Evolutionary conservation across 53 echinoderm and acorn worm species (phyloP), one percentile per base, ranked within the genome.

Genomic region (Paracentrotus lividus): DNA sequence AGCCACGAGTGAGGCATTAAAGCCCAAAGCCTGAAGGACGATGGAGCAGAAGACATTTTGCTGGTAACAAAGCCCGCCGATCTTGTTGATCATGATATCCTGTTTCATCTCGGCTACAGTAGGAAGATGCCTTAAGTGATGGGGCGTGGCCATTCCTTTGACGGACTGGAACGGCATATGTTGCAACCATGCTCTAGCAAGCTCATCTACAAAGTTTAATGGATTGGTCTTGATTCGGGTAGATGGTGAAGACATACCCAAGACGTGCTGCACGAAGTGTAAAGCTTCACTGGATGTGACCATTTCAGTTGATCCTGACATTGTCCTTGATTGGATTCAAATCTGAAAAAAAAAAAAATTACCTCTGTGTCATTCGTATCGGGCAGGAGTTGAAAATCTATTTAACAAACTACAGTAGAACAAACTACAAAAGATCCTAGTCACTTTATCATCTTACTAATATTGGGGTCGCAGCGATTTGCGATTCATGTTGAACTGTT

Each of bases 61-160:
- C 38, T 94, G 78, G 91, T 85, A 94, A 47, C 91, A 94, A 40
- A 81, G 85, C 12, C 94, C 94, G 6, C 94, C 94, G 2, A 77
- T 29, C 12, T 51, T 77, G 34, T 13, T 5, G 29, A 47, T 84
- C n/a, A n/a, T n/a, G 49, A 94, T 34, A 12, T 84, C 91, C 3
- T n/a, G 44, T 64, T 94, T 94, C 40, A 88, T 88, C 34, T 86
- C 86, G 53, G 55, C 16, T 8, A 86, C 53, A 0, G 86, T 55
- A 24, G 86, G 86, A 6, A 86, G 10, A 32, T 86, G 86, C 52
- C 86, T 86, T 8, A 3, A 21, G 52, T 34, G 53, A 1, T 52
- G 86, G 6, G 86, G 86, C 45, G 56, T 86, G 21, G 86, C 53
- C 4, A 86, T 52, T 20, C 27, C 33, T 86, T 33, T 31, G 33